Conservation (phyloP, 1,140 invertebrate genomes). For the Anadara kagoshimensis region DNA sequence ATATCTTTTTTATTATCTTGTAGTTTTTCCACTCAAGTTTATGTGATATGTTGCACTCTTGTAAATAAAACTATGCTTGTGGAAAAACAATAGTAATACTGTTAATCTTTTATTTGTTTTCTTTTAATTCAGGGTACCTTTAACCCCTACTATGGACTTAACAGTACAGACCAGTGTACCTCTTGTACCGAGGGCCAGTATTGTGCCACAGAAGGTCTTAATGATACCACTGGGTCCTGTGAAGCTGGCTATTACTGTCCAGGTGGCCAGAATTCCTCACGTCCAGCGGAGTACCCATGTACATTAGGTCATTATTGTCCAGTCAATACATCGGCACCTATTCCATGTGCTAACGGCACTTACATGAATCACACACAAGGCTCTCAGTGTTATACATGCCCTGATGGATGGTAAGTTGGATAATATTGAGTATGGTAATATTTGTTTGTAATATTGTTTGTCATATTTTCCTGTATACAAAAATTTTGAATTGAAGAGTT, state of each 20-base stretch:
- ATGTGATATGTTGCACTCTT: no score
- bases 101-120: no score
- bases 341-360: constrained; percentile 66
- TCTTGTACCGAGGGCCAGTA: constrained; percentile 60
- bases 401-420: constrained; percentile 63
- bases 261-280: constrained; percentile 59
- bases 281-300: constrained; percentile 56
- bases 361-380: constrained; percentile 69
- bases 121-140: constrained; percentile 61
- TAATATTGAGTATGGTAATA: neutral
- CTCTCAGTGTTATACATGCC: constrained; percentile 62
- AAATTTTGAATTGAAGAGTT: no score
- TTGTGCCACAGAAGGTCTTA: constrained; percentile 59
- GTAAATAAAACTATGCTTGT: no score
- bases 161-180: constrained; percentile 51
- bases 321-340: constrained; percentile 54
- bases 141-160: constrained; percentile 60
- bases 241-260: constrained; percentile 66
- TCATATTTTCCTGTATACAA: neutral
- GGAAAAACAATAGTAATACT: no score
- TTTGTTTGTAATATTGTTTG: neutral
- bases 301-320: constrained; percentile 64
- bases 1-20: no score
- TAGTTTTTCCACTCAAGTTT: no score
- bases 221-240: constrained; percentile 61